Conservation (phyloP, 2,888 invertebrate species). For the Drosophila trichaetosa region DNA sequence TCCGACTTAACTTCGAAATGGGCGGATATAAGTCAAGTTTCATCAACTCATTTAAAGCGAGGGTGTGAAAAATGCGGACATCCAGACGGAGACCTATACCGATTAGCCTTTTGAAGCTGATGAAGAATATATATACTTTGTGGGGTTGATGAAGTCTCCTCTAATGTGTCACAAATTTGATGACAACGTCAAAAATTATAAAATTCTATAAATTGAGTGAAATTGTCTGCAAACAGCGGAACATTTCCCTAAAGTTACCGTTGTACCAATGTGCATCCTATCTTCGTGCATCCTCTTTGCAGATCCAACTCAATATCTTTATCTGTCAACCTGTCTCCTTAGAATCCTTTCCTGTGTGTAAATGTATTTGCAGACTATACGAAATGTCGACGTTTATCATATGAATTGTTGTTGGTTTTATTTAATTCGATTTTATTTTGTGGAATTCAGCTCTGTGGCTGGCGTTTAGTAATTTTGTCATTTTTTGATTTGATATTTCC, state of each 20-base stretch:
- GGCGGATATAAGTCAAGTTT: background rate
- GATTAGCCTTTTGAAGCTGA: background rate
- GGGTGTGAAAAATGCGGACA: background rate
- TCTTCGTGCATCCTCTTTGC: background rate
- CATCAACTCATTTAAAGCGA: background rate
- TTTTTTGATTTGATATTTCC: conserved; percentile 73
- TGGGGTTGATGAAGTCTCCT: background rate
- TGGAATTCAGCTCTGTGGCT: background rate
- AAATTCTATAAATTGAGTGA: background rate
- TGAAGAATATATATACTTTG: too few relatives aligned
- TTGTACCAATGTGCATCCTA: background rate
- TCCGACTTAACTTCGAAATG: background rate
- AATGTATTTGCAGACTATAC: background rate
- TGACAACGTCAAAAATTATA: background rate
- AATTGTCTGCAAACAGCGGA: background rate
- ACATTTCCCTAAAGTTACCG: background rate
- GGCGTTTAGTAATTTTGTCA: conserved; percentile 56
- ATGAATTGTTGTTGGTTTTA: background rate
- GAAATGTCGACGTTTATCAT: background rate
- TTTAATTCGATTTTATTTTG: background rate
- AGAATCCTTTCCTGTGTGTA: background rate
- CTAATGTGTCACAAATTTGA: background rate
- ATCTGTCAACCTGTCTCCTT: background rate
- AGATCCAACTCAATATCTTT: background rate
- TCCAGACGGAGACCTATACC: background rate